A percentile compares a stretch with the other conserved stretches of the same genome.
phyloP scores from a whole-genome alignment of 2,888 invertebrate species.

The Cactoblastis cactorum region DNA sequence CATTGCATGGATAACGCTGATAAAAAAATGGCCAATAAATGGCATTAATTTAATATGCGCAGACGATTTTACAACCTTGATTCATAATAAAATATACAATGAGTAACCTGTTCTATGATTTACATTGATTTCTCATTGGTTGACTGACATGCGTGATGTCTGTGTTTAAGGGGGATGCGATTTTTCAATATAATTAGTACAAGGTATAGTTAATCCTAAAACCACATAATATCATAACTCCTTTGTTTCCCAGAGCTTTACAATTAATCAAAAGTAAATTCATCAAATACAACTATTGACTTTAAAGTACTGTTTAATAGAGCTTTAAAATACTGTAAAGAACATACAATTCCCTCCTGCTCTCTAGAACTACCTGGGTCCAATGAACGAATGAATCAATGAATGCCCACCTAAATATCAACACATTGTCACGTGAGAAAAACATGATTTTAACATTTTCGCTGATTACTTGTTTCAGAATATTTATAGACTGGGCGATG shows the following conservation, averaged over 20 bases:
- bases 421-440: conserved; percentile 7
- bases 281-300: too few relatives aligned
- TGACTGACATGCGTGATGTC: not conserved
- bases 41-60: not conserved
- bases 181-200: too few relatives aligned
- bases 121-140: not conserved
- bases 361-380: too few relatives aligned
- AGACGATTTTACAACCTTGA: conserved; percentile 3
- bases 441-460: conserved; percentile 13
- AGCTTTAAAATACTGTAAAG: too few relatives aligned
- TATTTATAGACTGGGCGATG: conserved; percentile 84
- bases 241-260: too few relatives aligned
- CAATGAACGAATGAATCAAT: not conserved
- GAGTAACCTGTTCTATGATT: not conserved
- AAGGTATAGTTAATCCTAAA: too few relatives aligned
- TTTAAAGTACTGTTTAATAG: too few relatives aligned
- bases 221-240: too few relatives aligned
- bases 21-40: conserved; percentile 4
- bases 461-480: conserved; percentile 67
- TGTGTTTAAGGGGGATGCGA: not conserved
- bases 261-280: too few relatives aligned
- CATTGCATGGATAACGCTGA: not conserved
- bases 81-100: not conserved
- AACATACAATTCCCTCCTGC: too few relatives aligned
- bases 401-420: not conserved